These are phyloP conservation scores for Dascillus cervinus DNA, from an alignment of 2,888 invertebrate species.

Conservation along the genomic window DNA sequence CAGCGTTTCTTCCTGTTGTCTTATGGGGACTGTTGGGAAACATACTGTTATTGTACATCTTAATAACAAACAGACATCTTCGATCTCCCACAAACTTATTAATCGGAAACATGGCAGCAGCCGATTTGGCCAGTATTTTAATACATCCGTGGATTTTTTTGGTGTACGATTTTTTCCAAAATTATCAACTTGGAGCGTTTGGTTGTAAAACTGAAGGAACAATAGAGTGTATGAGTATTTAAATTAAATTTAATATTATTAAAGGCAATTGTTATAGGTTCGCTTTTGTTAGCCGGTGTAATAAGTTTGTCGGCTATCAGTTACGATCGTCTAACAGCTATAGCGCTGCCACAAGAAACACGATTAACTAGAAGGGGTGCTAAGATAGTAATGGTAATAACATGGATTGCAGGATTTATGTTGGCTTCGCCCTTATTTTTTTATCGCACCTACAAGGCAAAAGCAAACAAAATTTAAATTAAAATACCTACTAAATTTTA, in stretches of 20 bases:
- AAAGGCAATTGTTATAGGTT: constrained; percentile 51
- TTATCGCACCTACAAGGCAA: constrained; percentile 52
- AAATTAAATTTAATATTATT: neutral
- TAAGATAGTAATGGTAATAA: constrained; percentile 53
- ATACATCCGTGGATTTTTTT: constrained; percentile 72
- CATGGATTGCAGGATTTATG: constrained; percentile 59
- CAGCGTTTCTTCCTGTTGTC: constrained; percentile 53
- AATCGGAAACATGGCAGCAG: constrained; percentile 66
- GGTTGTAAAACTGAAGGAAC: constrained; percentile 75
- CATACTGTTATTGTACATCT: constrained; percentile 54
- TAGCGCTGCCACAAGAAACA: constrained; percentile 64
- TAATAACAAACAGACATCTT: constrained; percentile 54
- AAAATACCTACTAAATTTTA: constrained; percentile 11
- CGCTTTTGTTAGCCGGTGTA: constrained; percentile 67
- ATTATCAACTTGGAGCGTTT: constrained; percentile 62
- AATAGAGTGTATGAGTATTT: constrained; percentile 56
- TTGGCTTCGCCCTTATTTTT: constrained; percentile 60
- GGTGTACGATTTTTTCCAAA: constrained; percentile 66
- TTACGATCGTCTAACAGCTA: constrained; percentile 75
- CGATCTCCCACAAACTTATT: constrained; percentile 64
- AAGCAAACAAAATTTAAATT: constrained; percentile 3
- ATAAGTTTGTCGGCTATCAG: constrained; percentile 71
- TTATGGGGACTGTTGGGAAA: constrained; percentile 61
- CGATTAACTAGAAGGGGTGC: constrained; percentile 58
- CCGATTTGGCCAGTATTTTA: constrained; percentile 58